These are phyloP conservation scores for Eurosta solidaginis DNA, from an alignment of 1,140 invertebrate species.

Conservation along the genomic window DNA sequence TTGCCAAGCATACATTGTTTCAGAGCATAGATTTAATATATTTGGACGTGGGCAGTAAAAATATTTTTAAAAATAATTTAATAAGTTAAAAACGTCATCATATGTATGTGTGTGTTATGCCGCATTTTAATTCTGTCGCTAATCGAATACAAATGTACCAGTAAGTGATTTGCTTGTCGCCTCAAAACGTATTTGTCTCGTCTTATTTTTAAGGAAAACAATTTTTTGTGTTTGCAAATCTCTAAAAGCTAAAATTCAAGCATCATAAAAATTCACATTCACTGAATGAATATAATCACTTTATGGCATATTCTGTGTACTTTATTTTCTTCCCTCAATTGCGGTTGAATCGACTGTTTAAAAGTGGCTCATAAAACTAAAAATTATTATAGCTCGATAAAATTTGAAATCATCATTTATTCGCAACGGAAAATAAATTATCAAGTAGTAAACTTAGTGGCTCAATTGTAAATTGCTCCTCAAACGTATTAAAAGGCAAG, in stretches of 20 bases:
- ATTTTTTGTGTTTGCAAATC: background rate
- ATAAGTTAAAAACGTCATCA: slow-evolving; percentile 9
- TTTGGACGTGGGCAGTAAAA: too few species aligned
- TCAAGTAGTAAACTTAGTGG: background rate
- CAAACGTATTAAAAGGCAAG: too few species aligned
- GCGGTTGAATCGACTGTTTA: background rate
- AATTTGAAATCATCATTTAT: background rate
- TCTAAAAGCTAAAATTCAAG: background rate
- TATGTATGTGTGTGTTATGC: background rate
- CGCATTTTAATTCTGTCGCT: background rate
- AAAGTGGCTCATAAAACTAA: background rate
- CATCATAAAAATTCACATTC: background rate
- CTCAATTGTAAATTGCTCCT: background rate
- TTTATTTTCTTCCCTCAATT: background rate
- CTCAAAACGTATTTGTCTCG: background rate
- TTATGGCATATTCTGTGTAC: background rate
- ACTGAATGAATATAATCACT: slow-evolving; percentile 6
- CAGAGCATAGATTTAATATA: too few species aligned
- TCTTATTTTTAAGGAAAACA: background rate
- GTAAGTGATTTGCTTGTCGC: too few species aligned
- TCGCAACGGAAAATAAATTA: background rate
- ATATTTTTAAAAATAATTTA: too few species aligned
- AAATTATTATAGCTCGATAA: slow-evolving; percentile 17
- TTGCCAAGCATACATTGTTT: too few species aligned
- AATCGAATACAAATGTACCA: background rate